Base-by-base conservation (phyloP, 2,888 invertebrate species). In the Platycheirus rosarum region DNA sequence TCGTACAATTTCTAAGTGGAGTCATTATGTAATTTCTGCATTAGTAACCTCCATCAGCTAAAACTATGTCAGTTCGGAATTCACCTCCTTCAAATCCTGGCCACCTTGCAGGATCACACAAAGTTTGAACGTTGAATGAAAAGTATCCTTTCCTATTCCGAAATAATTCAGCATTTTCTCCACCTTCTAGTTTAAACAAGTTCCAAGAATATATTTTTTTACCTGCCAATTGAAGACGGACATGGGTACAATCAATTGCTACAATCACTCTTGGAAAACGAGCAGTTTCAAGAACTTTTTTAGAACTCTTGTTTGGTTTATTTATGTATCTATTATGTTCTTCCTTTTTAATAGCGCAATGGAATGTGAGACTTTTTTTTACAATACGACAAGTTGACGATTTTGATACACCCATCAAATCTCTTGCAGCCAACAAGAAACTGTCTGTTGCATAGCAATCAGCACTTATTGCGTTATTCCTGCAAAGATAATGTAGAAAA, bases 81-180 rank as follows among this genome's bases (percentile, higher is more conserved):
- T 14, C 9, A 1, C 16, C 16, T 6, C 13, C 14, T 2, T 40
- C 40, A 7, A 40, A 66, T 16, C 74, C 78, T 2, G 84, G 74
- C 68, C 76, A 82, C 11, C 78, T 32, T 11, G 37, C 48, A 13
- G 37, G 23, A 9, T 1, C 40, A 18, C 53, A 74, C 1, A 66
- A 20, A 16, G 23, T 55, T 42, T 65, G 63, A 1, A 40, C 48
- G 49, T 82, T 66, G n/a, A 40, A 13, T 16, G 40, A 40, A 14
- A 40, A 40, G 1, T 1, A 14, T 2, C 14, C 40, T 40, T 40
- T 40, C 6, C 40, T 13, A 7, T 40, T 40, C 14, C 40, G 2
- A 14, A 6, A 40, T 6, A 9, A 2, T 40, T 40, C 40, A 14
- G 40, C 40, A 9, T 6, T 16, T 5, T 14, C 2, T 13, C 40